These are phyloP conservation scores for Eulithis prunata DNA, from an alignment of 2,888 invertebrate genomes.

Conservation along the genomic window DNA sequence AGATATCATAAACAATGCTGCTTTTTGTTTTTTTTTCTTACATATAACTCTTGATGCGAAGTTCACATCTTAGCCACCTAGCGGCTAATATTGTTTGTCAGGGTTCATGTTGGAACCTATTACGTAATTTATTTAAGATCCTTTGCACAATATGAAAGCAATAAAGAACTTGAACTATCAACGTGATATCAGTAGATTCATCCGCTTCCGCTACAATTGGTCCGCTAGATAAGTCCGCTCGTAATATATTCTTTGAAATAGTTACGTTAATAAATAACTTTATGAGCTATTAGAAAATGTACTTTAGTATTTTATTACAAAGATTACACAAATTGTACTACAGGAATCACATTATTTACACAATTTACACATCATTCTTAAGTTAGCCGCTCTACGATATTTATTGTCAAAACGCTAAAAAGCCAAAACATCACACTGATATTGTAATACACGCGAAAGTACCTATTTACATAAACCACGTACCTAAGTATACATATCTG, in stretches of 20 bases:
- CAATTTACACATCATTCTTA: conserved; percentile 19
- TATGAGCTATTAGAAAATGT: conserved; percentile 1
- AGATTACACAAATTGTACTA: conserved; percentile 28
- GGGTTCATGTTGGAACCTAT: too few relatives aligned
- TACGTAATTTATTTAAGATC: too few relatives aligned
- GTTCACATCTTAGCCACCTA: too few relatives aligned
- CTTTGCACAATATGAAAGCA: too few relatives aligned
- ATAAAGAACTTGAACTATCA: too few relatives aligned
- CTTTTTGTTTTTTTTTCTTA: too few relatives aligned
- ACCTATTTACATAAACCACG: too few relatives aligned
- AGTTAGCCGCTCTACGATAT: conserved; percentile 21
- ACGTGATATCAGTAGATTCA: background rate
- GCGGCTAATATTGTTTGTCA: too few relatives aligned
- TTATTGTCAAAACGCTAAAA: conserved; percentile 35
- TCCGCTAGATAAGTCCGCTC: conserved; percentile 4
- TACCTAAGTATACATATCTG: too few relatives aligned
- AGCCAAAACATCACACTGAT: conserved; percentile 7
- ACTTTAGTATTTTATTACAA: conserved; percentile 1
- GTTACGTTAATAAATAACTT: background rate
- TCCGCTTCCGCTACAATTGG: conserved; percentile 6
- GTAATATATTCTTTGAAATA: background rate
- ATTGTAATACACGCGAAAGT: background rate
- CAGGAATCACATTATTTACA: conserved; percentile 18
- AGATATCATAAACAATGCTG: too few relatives aligned
- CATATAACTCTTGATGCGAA: too few relatives aligned